Evolutionary conservation across 1,140 invertebrate species (phyloP).

Genomic region (Liolophura sinensis): DNA sequence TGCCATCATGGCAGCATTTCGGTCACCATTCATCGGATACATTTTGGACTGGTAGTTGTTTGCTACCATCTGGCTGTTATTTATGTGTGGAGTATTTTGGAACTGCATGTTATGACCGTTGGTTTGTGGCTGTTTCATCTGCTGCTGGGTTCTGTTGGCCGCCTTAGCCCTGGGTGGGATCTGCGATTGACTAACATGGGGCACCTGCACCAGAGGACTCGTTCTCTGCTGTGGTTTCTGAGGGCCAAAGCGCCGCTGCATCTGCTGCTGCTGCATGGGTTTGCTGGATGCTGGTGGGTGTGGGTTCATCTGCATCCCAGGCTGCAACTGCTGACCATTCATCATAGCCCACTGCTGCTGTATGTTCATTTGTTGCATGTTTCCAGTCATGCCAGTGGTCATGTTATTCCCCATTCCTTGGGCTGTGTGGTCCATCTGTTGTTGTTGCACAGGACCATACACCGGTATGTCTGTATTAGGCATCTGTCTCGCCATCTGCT

Average conservation of each 20-base stretch:
- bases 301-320: background rate
- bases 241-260: conserved; percentile 29
- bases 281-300: conserved; percentile 29
- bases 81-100: conserved; percentile 23
- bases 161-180: conserved; percentile 53
- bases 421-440: conserved; percentile 25
- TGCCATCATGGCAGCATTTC: conserved; percentile 28
- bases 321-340: conserved; percentile 32
- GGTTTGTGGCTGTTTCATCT: conserved; percentile 27
- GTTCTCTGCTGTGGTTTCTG: conserved; percentile 43
- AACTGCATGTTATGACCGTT: conserved; percentile 18
- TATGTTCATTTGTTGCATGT: conserved; percentile 20
- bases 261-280: conserved; percentile 48
- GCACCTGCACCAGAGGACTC: conserved; percentile 55
- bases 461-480: too few species aligned
- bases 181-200: conserved; percentile 56
- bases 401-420: conserved; percentile 16
- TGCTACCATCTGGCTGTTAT: conserved; percentile 28
- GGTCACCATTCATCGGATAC: conserved; percentile 64
- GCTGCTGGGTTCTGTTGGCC: conserved; percentile 32
- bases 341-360: conserved; percentile 21
- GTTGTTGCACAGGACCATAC: conserved; percentile 8
- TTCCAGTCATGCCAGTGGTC: conserved; percentile 21
- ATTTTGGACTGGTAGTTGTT: conserved; percentile 19
- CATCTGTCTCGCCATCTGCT: too few species aligned